phyloP scores from a whole-genome alignment of 1,140 invertebrate genomes.

The Cyclargus thomasi region DNA sequence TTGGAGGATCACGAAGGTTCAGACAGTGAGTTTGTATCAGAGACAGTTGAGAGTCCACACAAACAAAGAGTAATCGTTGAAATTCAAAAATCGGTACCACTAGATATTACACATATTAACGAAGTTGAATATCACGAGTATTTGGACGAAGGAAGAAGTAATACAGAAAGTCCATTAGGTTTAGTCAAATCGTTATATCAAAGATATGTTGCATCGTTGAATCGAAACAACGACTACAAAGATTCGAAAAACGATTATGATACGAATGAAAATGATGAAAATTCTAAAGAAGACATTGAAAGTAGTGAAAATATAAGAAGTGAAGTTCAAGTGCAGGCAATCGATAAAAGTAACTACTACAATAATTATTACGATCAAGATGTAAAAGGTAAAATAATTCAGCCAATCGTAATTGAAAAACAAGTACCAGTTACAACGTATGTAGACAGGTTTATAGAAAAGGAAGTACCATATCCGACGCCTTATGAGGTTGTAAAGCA shows the following conservation, averaged over 20 bases:
- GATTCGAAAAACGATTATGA: constrained; percentile 37
- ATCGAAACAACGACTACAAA: constrained; percentile 42
- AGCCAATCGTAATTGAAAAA: constrained; percentile 73
- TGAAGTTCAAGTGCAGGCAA: constrained; percentile 41
- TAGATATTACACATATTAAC: constrained; percentile 66
- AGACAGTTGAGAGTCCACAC: constrained; percentile 42
- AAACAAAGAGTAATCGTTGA: constrained; percentile 74
- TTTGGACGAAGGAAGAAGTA: constrained; percentile 59
- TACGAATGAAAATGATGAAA: constrained; percentile 34
- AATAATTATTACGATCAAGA: constrained; percentile 35
- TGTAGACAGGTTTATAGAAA: constrained; percentile 75
- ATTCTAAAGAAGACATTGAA: constrained; percentile 44
- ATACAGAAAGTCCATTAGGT: constrained; percentile 41
- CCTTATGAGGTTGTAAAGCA: constrained; percentile 68
- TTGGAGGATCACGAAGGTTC: constrained; percentile 53
- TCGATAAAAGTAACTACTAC: constrained; percentile 38
- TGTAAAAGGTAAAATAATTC: constrained; percentile 42
- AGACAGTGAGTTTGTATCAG: constrained; percentile 50
- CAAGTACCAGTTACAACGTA: constrained; percentile 72
- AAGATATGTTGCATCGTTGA: constrained; percentile 44
- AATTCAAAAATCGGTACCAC: constrained; percentile 77
- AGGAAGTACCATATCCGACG: constrained; percentile 73
- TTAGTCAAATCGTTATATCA: constrained; percentile 44
- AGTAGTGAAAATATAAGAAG: constrained; percentile 46
- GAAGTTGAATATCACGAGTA: constrained; percentile 72